Percentiles rank a stretch among this genome's conserved stretches.
phyloP scores from a whole-genome alignment of 1,140 invertebrate genomes.

The Protaetia brevitarsis region DNA sequence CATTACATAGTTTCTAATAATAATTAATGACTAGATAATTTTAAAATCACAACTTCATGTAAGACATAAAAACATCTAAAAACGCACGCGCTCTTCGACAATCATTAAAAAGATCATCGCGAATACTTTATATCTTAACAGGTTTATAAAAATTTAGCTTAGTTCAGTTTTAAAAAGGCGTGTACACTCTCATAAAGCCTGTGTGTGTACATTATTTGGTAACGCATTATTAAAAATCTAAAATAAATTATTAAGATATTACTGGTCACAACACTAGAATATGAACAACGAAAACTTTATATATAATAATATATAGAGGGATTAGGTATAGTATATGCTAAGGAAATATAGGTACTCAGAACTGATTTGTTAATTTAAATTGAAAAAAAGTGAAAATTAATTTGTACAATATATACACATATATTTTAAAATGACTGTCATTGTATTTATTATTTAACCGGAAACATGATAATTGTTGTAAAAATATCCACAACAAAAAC shows the following conservation, averaged over 20 bases:
- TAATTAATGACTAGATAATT: slow-evolving; percentile 11
- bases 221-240: neutral
- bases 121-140: neutral
- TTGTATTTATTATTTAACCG: neutral
- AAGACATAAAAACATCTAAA: slow-evolving; percentile 2
- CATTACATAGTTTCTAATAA: neutral
- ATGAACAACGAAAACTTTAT: neutral
- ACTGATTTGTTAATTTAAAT: neutral
- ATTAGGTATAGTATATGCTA: neutral
- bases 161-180: neutral
- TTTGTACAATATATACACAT: too few relatives aligned
- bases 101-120: neutral
- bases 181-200: slow-evolving; percentile 5
- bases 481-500: too few relatives aligned
- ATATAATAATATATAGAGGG: neutral
- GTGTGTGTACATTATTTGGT: slow-evolving; percentile 11
- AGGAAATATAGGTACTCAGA: neutral
- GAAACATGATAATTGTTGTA: neutral
- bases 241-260: slow-evolving; percentile 10
- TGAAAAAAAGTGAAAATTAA: too few relatives aligned
- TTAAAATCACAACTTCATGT: slow-evolving; percentile 17
- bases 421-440: neutral
- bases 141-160: neutral
- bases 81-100: neutral
- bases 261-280: neutral